Percentiles rank a stretch among this genome's conserved stretches.
Evolutionary conservation across 2,888 invertebrate species (phyloP).

Genomic region (Lochmaea crataegi): DNA sequence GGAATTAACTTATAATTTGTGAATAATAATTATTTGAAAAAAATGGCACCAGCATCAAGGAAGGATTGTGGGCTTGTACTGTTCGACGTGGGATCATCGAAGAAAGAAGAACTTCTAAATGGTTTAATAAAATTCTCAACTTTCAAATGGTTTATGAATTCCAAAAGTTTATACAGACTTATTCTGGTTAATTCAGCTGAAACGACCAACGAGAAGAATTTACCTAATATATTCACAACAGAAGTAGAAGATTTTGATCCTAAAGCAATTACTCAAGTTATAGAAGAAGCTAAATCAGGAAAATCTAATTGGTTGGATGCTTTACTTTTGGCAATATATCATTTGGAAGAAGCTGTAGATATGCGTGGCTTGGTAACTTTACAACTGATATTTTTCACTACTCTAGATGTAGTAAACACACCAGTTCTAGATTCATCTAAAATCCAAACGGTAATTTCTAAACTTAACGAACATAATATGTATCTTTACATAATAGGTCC

Average conservation of each 20-base stretch:
- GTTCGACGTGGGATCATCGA: constrained; percentile 43
- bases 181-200: constrained; percentile 44
- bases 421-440: constrained; percentile 30
- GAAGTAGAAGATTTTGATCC: constrained; percentile 35
- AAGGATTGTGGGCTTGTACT: constrained; percentile 43
- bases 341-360: constrained; percentile 39
- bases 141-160: constrained; percentile 41
- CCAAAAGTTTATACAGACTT: constrained; percentile 42
- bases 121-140: constrained; percentile 42
- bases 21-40: background rate
- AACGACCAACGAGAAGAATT: constrained; percentile 38
- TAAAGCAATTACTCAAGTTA: constrained; percentile 28
- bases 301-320: constrained; percentile 45
- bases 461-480: constrained; percentile 41
- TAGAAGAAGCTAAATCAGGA: constrained; percentile 37
- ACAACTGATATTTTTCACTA: constrained; percentile 46
- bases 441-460: constrained; percentile 35
- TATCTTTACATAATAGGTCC: constrained; percentile 49
- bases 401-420: constrained; percentile 36
- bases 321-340: constrained; percentile 40
- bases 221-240: constrained; percentile 34
- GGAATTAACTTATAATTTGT: too few species aligned
- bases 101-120: constrained; percentile 38
- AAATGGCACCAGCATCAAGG: constrained; percentile 45
- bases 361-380: constrained; percentile 41